Evolutionary conservation across 2,888 invertebrate genomes (phyloP), one percentile per base, ranked within the genome.

Genomic region (Uropetala carovei): DNA sequence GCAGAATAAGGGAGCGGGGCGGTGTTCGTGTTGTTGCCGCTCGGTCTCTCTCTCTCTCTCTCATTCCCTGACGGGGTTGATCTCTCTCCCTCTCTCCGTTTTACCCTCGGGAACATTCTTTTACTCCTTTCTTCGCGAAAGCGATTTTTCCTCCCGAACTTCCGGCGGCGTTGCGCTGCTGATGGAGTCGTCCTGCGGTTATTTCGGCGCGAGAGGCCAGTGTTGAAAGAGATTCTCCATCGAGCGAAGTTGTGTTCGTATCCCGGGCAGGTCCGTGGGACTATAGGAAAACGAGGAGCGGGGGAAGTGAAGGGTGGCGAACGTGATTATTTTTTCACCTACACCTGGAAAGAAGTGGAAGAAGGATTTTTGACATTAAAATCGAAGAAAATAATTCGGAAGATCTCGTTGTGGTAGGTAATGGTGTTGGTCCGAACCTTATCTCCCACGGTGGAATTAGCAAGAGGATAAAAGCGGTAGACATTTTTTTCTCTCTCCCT

Each of bases 371-470:
- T 43, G 43, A 43, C 43, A 43, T 43, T 43, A 43, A 43, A 43
- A 3, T 43, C 43, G 5, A 43, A 3, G 43, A 43, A 14, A 3
- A n/a, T 43, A 83, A 57, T n/a, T 43, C 64, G 18, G 43, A 64
- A 89, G 89, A 68, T n/a, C 43, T n/a, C 11, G 64, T 89, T 89
- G 89, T 43, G 89, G 89, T 89, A 89, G 89, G 89, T 89, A 89
- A 89, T 89, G 89, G 89, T 64, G 43, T 60, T 89, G 43, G 18
- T 43, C 60, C 43, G 89, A n/a, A 89, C 89, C 89, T 89, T 89
- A 89, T 89, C 89, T 30, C 68, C 27, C 7, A n/a, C 27, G 59
- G 60, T 58, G 27, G 22, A 10, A 58, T 13, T 16, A 59, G 30
- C 7, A 30, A 82, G 43, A 43, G 57, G 83, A n/a, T n/a, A 56